These are phyloP conservation scores for Rafetus swinhoei DNA, from an alignment of 2,113 vertebrate genomes.

Conservation along the genomic window DNA sequence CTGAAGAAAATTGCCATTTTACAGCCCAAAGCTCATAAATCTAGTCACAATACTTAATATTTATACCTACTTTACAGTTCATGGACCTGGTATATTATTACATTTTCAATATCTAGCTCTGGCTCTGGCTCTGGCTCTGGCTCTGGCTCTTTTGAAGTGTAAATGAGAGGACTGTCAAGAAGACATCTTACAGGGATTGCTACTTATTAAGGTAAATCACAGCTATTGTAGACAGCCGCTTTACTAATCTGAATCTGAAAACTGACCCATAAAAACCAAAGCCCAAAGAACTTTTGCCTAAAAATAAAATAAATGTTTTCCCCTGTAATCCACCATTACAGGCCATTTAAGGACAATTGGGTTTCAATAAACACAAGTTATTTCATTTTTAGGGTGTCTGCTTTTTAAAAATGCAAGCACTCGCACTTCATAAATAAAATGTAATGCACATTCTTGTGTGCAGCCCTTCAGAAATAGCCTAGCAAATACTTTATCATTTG, in stretches of 20 bases:
- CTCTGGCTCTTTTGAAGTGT: neutral
- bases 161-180: neutral
- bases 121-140: neutral
- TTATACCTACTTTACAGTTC: slow-evolving; percentile 4
- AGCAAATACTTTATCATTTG: neutral
- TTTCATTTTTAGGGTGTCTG: neutral
- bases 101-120: neutral
- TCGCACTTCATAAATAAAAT: slow-evolving; percentile 1
- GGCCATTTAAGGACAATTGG: slow-evolving; percentile 53
- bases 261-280: slow-evolving; percentile 47
- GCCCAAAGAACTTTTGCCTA: slow-evolving; percentile 47
- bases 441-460: neutral
- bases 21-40: neutral
- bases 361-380: slow-evolving; percentile 13
- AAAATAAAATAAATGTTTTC: slow-evolving; percentile 54
- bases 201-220: slow-evolving; percentile 50
- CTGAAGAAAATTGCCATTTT: neutral
- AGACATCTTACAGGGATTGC: neutral
- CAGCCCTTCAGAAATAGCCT: neutral
- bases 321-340: slow-evolving; percentile 40
- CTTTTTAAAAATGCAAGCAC: neutral
- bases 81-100: neutral
- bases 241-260: slow-evolving; percentile 59
- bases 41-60: neutral
- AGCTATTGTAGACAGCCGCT: slow-evolving; percentile 56